Evolutionary conservation across 2,888 invertebrate genomes (phyloP).

Genomic region (Drosophila prostipennis): DNA sequence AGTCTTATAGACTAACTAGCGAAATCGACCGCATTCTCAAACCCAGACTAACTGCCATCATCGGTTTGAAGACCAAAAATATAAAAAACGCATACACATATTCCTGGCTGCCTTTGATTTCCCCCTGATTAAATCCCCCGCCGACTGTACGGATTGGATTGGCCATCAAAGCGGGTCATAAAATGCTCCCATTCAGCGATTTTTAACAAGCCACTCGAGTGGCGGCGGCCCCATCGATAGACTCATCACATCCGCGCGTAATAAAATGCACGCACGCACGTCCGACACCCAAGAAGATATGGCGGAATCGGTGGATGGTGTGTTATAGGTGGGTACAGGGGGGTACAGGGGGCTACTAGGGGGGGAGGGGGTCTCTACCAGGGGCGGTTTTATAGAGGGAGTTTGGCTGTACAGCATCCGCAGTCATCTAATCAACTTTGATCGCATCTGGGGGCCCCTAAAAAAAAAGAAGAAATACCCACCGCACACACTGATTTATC

Average conservation of each 20-base stretch:
- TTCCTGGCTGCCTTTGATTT: conserved; percentile 15
- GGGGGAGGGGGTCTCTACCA: too few relatives aligned
- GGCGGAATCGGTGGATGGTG: neutral
- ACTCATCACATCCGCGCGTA: conserved; percentile 75
- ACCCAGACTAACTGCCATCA: neutral
- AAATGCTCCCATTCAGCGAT: conserved; percentile 44
- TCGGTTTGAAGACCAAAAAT: neutral
- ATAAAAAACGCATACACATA: neutral
- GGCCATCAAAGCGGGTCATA: conserved; percentile 41
- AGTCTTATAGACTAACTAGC: too few relatives aligned
- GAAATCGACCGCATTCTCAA: neutral
- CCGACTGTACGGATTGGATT: conserved; percentile 7
- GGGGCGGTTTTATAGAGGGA: neutral
- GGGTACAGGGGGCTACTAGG: too few relatives aligned
- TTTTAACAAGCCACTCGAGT: conserved; percentile 44
- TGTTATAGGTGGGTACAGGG: too few relatives aligned
- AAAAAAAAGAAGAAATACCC: conserved; percentile 41
- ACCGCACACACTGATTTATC: conserved; percentile 35
- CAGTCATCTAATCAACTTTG: conserved; percentile 71
- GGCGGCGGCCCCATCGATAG: conserved; percentile 53
- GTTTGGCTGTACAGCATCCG: conserved; percentile 26
- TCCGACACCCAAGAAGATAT: conserved; percentile 56
- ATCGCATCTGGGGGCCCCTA: conserved; percentile 53
- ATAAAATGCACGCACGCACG: conserved; percentile 76
- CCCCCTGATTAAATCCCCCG: conserved; percentile 38